Evolutionary conservation across 2,797 vertebrate species (phyloP), one percentile per base, ranked within the genome.

Genomic region (Tokudaia tokunoshimensis): DNA sequence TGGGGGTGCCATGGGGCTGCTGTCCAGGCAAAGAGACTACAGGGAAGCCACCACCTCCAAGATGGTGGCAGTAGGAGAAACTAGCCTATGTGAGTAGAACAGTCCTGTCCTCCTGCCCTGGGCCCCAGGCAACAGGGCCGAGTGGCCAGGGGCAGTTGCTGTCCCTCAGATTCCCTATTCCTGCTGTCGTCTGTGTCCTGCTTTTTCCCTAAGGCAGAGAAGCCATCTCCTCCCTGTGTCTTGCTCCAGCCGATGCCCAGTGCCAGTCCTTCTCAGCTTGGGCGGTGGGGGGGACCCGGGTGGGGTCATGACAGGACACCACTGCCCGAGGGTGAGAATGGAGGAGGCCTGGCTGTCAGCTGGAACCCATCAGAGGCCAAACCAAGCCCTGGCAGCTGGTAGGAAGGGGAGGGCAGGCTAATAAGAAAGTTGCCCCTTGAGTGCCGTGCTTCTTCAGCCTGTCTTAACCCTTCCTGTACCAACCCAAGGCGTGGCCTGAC

Each of bases 301-400:
- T 76, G 95, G 94, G 97, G 97, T 97, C 96, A 96, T 91, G 85
- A 96, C 95, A 96, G 97, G 97, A 97, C 97, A 96, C 72, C 0
- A 34, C 79, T 17, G 94, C 96, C 96, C 0, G 75, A 94, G 95
- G 94, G 93, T 93, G 91, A 95, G 98, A 82, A 94, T 61, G 75
- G 50, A 95, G 91, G 96, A 91, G 96, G 94, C 79, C 94, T 82
- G 95, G 83, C 97, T 98, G 98, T 98, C 98, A 98, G 98, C 98
- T 98, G 98, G 98, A 98, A 98, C 96, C 98, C 98, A 98, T 98
- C 98, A 98, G 95, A 97, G 97, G 96, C 98, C 97, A 98, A 98
- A 91, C 97, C 97, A 83, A 95, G 97, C 97, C 97, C 97, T 97
- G 97, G 98, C 97, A 97, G 98, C 97, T 74, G 0, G 26, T 91